A percentile compares a stretch with the other conserved stretches of the same genome.
These are phyloP conservation scores for Papilio helenus DNA, from an alignment of 1,140 invertebrate species.

Conservation along the genomic window DNA sequence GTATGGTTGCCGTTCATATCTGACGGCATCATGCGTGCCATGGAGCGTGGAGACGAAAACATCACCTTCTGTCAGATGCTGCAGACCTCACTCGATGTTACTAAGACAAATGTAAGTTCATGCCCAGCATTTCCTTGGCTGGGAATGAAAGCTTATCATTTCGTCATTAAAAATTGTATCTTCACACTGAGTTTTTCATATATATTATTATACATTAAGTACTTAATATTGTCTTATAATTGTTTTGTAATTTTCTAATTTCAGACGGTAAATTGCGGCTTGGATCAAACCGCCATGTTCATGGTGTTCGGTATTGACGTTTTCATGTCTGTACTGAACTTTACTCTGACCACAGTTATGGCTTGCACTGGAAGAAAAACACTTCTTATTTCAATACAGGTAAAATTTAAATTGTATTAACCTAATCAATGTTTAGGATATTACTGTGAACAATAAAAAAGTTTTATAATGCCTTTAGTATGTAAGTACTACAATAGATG, in stretches of 20 bases:
- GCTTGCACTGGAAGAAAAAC: conserved; percentile 58
- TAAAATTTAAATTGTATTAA: conserved; percentile 35
- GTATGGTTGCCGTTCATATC: conserved; percentile 69
- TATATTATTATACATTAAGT: too few relatives aligned
- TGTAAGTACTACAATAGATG: background rate
- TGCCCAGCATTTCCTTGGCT: too few relatives aligned
- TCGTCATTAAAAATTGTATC: background rate
- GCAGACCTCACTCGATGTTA: conserved; percentile 53
- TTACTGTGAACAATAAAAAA: too few relatives aligned
- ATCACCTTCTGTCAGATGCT: conserved; percentile 69
- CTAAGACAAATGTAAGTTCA: conserved; percentile 44
- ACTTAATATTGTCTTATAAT: too few relatives aligned
- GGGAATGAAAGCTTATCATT: too few relatives aligned
- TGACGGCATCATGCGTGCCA: conserved; percentile 62
- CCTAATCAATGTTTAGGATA: too few relatives aligned
- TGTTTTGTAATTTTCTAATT: conserved; percentile 23
- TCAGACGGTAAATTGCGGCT: conserved; percentile 50
- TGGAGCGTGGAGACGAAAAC: conserved; percentile 52
- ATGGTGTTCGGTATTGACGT: conserved; percentile 58
- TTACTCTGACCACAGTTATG: conserved; percentile 50
- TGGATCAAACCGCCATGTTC: conserved; percentile 64
- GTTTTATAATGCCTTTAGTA: too few relatives aligned
- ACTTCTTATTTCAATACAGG: conserved; percentile 64
- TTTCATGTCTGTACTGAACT: conserved; percentile 55
- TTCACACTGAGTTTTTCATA: background rate